phyloP scores from a whole-genome alignment of 2,113 vertebrate genomes.

The Vulpes ferrilata region DNA sequence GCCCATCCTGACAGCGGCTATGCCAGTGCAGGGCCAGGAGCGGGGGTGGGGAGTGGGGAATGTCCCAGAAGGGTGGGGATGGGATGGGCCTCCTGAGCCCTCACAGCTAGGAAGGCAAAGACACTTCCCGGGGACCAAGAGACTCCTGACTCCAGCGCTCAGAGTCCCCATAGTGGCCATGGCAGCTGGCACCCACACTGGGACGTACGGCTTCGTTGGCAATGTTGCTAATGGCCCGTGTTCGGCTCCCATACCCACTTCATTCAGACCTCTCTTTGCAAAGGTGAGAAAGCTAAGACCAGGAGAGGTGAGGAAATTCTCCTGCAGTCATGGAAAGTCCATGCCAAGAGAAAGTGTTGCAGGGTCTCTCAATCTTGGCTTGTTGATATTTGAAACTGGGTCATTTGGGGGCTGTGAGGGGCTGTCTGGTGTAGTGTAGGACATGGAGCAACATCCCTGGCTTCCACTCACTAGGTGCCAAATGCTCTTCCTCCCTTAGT shows the following conservation, averaged over 20 bases:
- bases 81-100: background rate
- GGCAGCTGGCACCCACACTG: background rate
- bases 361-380: background rate
- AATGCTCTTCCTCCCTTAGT: background rate
- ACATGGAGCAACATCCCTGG: background rate
- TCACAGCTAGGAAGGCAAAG: background rate
- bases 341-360: rapidly evolving
- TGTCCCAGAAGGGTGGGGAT: background rate
- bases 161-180: rapidly evolving
- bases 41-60: background rate
- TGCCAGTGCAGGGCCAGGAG: background rate
- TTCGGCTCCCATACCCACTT: rapidly evolving
- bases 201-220: background rate
- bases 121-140: rapidly evolving
- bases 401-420: background rate
- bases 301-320: background rate
- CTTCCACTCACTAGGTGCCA: rapidly evolving
- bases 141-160: rapidly evolving
- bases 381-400: rapidly evolving
- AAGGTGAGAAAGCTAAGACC: background rate
- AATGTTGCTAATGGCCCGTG: rapidly evolving
- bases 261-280: background rate
- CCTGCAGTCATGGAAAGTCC: background rate
- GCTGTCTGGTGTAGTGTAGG: background rate
- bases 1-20: background rate